Conservation (phyloP, 2,797 vertebrate species). For the Morus bassanus region DNA sequence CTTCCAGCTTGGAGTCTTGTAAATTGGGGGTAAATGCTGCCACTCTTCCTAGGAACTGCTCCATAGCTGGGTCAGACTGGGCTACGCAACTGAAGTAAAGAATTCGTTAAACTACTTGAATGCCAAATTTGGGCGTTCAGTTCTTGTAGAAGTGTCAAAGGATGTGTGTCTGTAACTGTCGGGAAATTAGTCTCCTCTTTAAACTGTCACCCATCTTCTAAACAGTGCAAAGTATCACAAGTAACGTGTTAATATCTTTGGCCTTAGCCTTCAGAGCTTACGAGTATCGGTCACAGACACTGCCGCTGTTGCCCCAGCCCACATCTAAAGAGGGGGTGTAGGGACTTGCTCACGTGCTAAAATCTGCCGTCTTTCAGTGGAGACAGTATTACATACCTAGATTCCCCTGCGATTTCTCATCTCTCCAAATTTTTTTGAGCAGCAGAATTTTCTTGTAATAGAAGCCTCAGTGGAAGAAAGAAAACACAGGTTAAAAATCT, state of each 20-base stretch:
- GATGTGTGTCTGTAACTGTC: neutral
- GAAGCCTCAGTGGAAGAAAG: too few species aligned
- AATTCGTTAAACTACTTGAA: neutral
- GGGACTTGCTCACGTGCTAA: neutral
- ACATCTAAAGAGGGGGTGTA: neutral
- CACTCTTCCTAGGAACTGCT: neutral
- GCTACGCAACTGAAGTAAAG: neutral
- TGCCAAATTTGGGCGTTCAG: neutral
- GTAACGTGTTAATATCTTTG: neutral
- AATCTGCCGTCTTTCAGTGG: neutral
- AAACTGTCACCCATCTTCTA: neutral
- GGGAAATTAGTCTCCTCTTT: neutral
- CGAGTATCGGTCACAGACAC: neutral
- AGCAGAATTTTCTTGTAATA: neutral
- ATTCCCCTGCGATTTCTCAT: neutral
- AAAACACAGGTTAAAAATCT: neutral
- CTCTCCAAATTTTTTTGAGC: neutral
- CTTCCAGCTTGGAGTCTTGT: neutral
- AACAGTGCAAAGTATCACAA: neutral
- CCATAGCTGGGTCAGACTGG: rapidly evolving
- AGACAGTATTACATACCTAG: neutral
- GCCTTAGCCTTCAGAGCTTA: neutral
- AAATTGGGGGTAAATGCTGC: neutral
- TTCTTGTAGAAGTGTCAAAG: neutral
- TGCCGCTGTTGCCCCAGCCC: neutral